Conservation (phyloP, 2,113 vertebrate genomes). For the Sminthopsis crassicaudata region DNA sequence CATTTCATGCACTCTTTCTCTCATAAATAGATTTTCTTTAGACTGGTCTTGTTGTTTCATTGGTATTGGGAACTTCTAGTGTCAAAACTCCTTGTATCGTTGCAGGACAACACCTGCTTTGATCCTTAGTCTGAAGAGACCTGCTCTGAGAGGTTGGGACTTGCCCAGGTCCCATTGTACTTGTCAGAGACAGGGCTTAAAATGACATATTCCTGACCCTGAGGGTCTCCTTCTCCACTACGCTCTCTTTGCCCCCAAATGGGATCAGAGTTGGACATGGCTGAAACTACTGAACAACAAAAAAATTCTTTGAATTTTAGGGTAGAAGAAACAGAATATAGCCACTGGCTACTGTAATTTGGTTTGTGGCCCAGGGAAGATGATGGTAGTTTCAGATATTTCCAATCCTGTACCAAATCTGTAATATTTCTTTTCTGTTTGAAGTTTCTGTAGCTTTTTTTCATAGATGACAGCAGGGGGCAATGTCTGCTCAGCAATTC, state of each 20-base stretch:
- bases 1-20: too few relatives aligned
- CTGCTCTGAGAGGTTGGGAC: neutral
- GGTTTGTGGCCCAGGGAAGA: too few relatives aligned
- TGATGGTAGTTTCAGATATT: neutral
- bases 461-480: constrained; percentile 66
- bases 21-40: too few relatives aligned
- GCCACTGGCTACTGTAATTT: too few relatives aligned
- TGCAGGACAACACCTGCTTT: neutral
- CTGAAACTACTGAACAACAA: too few relatives aligned
- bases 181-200: too few relatives aligned
- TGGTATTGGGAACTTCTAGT: neutral
- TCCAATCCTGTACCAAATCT: constrained; percentile 29
- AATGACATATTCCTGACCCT: too few relatives aligned
- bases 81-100: neutral
- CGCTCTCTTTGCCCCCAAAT: too few relatives aligned
- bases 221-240: too few relatives aligned
- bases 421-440: constrained; percentile 6
- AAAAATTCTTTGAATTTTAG: neutral
- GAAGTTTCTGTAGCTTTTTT: constrained; percentile 27
- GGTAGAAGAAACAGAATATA: neutral
- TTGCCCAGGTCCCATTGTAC: too few relatives aligned
- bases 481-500: constrained; percentile 60
- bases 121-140: neutral
- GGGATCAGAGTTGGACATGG: too few relatives aligned
- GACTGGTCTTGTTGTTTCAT: too few relatives aligned